Evolutionary conservation across 2,888 invertebrate genomes (phyloP).

Genomic region (Tubulanus polymorphus): DNA sequence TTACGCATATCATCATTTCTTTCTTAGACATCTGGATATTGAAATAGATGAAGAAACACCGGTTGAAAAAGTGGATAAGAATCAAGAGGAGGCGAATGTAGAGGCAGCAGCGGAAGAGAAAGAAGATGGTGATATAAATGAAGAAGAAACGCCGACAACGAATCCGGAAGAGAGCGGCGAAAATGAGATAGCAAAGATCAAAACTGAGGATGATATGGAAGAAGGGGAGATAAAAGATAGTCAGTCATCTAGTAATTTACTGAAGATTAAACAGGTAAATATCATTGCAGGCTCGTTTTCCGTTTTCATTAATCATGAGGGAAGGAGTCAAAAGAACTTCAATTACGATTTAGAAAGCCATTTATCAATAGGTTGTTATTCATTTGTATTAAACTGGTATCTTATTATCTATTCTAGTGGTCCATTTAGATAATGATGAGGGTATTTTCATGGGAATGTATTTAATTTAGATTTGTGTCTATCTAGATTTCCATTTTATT

Average conservation of each 20-base stretch:
- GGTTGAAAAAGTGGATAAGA: conserved; percentile 2
- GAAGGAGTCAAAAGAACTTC: too few species aligned
- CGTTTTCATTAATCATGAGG: neutral
- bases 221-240: conserved; percentile 5
- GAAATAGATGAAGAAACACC: neutral
- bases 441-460: too few species aligned
- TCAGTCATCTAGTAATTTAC: too few species aligned
- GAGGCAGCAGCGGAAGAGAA: conserved; percentile 9
- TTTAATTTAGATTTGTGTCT: too few species aligned
- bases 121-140: conserved; percentile 4
- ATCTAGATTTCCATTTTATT: too few species aligned
- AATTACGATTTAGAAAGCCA: too few species aligned
- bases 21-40: neutral
- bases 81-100: neutral
- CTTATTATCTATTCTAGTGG: too few species aligned
- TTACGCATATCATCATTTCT: neutral
- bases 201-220: conserved; percentile 3
- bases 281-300: too few species aligned
- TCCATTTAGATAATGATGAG: too few species aligned
- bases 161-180: conserved; percentile 6
- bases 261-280: too few species aligned
- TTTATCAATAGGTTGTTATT: too few species aligned
- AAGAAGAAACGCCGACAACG: conserved; percentile 2
- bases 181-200: conserved; percentile 1
- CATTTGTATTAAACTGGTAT: too few species aligned